Percentiles rank a stretch among this genome's conserved stretches.
Evolutionary conservation across 2,797 vertebrate species (phyloP).

Genomic region (Glyptemys insculpta): DNA sequence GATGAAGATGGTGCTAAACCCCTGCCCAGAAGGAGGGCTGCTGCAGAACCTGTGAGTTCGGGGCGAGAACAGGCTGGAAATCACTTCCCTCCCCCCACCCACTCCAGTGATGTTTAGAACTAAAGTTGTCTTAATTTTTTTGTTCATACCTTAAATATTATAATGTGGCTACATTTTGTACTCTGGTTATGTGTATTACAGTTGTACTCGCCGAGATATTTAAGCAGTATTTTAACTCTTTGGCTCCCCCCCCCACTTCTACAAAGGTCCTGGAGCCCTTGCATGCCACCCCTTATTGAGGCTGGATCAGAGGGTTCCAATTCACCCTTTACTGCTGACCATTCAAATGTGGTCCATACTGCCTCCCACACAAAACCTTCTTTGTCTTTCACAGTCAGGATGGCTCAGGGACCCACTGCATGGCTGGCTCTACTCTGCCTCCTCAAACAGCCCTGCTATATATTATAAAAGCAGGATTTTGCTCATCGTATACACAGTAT

Average conservation of each 20-base stretch:
- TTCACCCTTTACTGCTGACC: not conserved
- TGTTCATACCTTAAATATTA: not conserved
- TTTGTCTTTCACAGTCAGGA: not conserved
- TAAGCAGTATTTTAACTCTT: not conserved
- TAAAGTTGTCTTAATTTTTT: not conserved
- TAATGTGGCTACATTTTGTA: not conserved
- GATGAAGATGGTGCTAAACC: not conserved
- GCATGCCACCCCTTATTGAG: fast-evolving
- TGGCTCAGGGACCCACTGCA: not conserved
- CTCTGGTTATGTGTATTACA: not conserved
- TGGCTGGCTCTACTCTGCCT: not conserved
- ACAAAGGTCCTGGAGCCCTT: not conserved
- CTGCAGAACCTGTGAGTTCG: not conserved
- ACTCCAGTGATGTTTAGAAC: not conserved
- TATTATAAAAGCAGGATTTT: not conserved
- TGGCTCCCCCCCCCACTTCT: not conserved
- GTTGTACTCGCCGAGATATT: not conserved
- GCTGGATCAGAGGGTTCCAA: not conserved
- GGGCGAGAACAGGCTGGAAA: not conserved
- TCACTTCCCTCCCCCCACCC: not conserved
- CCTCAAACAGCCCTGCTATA: not conserved
- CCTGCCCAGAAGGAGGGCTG: not conserved
- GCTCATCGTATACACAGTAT: not conserved
- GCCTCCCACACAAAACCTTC: fast-evolving
- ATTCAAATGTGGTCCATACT: not conserved